Percentiles rank a stretch among this genome's conserved stretches.
Evolutionary conservation across 2,113 vertebrate genomes (phyloP).

Genomic region (Eulemur macaco): DNA sequence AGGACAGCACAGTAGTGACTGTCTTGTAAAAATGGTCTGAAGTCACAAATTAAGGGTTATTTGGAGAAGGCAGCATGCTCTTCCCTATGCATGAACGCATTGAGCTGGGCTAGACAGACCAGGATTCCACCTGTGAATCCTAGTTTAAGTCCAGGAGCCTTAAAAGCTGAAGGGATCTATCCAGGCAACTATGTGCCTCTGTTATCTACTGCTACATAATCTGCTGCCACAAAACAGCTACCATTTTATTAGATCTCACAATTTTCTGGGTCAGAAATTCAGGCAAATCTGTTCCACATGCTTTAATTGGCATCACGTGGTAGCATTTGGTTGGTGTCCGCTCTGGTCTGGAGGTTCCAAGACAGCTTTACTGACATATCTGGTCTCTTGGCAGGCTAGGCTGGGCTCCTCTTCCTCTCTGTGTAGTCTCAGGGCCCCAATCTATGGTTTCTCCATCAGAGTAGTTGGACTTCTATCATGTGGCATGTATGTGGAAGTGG

Average conservation of each 20-base stretch:
- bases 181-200: background rate
- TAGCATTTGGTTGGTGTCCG: background rate
- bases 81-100: background rate
- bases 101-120: background rate
- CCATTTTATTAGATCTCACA: background rate
- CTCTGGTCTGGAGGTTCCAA: background rate
- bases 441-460: background rate
- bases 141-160: background rate
- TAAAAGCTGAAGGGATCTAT: background rate
- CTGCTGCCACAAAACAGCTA: background rate
- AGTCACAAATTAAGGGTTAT: conserved; percentile 42
- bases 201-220: background rate
- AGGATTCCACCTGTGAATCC: background rate
- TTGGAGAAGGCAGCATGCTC: conserved; percentile 30
- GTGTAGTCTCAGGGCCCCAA: background rate
- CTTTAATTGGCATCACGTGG: background rate
- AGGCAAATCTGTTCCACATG: background rate
- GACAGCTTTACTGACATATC: background rate
- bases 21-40: conserved; percentile 60
- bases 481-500: background rate
- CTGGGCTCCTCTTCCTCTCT: too few species aligned
- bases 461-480: background rate
- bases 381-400: background rate
- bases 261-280: background rate
- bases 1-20: conserved; percentile 67